These are phyloP conservation scores for Mellivora capensis DNA, from an alignment of 2,113 vertebrate genomes.

Conservation along the genomic window DNA sequence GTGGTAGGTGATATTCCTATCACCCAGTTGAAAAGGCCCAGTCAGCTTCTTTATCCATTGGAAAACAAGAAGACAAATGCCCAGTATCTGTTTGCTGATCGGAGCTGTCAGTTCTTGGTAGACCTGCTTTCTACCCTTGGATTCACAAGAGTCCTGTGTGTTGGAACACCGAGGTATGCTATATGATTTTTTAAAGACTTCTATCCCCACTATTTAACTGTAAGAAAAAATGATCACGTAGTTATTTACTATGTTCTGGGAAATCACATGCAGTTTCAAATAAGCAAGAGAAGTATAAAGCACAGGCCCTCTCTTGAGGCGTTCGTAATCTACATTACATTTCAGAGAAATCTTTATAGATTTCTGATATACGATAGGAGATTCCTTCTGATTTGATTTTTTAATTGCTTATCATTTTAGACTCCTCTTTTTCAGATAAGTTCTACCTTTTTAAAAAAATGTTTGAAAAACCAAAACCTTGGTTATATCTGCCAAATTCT, in stretches of 20 bases:
- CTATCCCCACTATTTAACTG: neutral
- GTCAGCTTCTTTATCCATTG: slow-evolving; percentile 87
- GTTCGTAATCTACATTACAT: neutral
- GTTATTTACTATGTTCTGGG: neutral
- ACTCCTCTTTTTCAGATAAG: neutral
- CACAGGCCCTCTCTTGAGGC: neutral
- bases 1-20: slow-evolving; percentile 77
- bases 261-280: no score
- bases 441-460: slow-evolving; percentile 1
- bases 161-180: slow-evolving; percentile 93
- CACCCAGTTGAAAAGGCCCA: slow-evolving; percentile 87
- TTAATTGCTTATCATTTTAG: slow-evolving; percentile 18
- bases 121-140: slow-evolving; percentile 85
- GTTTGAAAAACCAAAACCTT: neutral
- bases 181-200: neutral
- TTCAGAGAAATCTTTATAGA: neutral
- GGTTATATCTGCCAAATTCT: slow-evolving; percentile 15
- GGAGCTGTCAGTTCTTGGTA: slow-evolving; percentile 90
- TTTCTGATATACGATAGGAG: neutral
- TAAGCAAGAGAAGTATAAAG: neutral
- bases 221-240: neutral
- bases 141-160: slow-evolving; percentile 89
- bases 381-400: neutral
- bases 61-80: slow-evolving; percentile 96
- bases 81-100: slow-evolving; percentile 94